A percentile compares a stretch with the other conserved stretches of the same genome.
phyloP scores from a whole-genome alignment of 2,888 invertebrate genomes.

The Apodemia duryi region DNA sequence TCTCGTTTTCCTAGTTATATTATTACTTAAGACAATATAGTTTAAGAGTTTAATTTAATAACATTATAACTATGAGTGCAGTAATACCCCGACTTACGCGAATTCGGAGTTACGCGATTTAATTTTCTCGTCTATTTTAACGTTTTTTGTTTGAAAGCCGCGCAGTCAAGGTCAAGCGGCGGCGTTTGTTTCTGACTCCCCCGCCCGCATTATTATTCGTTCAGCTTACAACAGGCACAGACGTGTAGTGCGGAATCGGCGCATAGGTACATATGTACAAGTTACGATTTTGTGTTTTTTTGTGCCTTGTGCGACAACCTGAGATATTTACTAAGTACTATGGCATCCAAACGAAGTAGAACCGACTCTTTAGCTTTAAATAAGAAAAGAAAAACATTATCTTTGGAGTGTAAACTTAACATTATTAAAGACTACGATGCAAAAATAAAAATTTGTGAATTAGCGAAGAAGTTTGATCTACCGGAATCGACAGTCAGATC shows the following conservation, averaged over 20 bases:
- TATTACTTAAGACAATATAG: no score
- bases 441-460: constrained; percentile 19
- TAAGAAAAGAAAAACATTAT: constrained; percentile 19
- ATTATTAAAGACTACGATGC: constrained; percentile 22
- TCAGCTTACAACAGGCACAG: not conserved
- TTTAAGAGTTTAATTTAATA: no score
- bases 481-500: constrained; percentile 18
- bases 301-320: not conserved
- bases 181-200: not conserved
- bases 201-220: not conserved
- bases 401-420: constrained; percentile 21
- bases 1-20: no score
- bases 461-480: constrained; percentile 17
- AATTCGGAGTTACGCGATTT: no score
- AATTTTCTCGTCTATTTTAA: no score
- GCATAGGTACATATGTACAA: not conserved
- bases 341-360: not conserved
- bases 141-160: not conserved
- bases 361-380: not conserved
- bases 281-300: not conserved
- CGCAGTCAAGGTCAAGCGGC: constrained; percentile 3
- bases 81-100: no score
- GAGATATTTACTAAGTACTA: no score
- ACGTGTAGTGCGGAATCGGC: not conserved
- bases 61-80: no score